phyloP scores from a whole-genome alignment of 2,888 invertebrate genomes.

The Drosophila greeni region DNA sequence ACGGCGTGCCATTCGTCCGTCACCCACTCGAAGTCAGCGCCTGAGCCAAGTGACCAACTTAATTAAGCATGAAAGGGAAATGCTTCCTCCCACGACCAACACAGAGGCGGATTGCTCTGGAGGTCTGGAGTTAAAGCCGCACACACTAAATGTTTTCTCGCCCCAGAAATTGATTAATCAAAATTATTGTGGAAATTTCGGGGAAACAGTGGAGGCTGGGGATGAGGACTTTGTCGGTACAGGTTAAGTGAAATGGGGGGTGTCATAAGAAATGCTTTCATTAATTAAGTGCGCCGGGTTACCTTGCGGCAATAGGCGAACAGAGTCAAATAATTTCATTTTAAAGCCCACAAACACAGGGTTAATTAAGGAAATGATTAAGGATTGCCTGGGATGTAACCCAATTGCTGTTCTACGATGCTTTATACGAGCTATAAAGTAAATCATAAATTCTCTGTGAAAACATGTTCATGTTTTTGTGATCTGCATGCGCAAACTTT shows the following conservation, averaged over 20 bases:
- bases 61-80: slow-evolving; percentile 73
- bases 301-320: background rate
- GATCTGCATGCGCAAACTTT: slow-evolving; percentile 14
- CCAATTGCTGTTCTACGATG: background rate
- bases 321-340: slow-evolving; percentile 18
- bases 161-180: slow-evolving; percentile 69
- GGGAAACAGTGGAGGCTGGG: background rate
- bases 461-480: slow-evolving; percentile 14
- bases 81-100: slow-evolving; percentile 61
- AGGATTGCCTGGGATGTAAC: background rate
- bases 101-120: slow-evolving; percentile 1
- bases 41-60: slow-evolving; percentile 71
- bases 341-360: slow-evolving; percentile 4
- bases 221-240: slow-evolving; percentile 1
- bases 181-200: slow-evolving; percentile 53
- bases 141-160: slow-evolving; percentile 50
- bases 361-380: slow-evolving; percentile 25
- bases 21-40: slow-evolving; percentile 70
- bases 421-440: slow-evolving; percentile 2
- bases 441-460: slow-evolving; percentile 17
- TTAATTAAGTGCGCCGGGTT: slow-evolving; percentile 6
- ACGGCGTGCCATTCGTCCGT: slow-evolving; percentile 34
- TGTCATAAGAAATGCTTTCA: slow-evolving; percentile 17
- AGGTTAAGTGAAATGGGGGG: slow-evolving; percentile 12
- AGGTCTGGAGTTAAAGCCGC: slow-evolving; percentile 48